These are phyloP conservation scores for Harlomillsia oculata DNA, from an alignment of 1,140 invertebrate genomes.

Conservation along the genomic window DNA sequence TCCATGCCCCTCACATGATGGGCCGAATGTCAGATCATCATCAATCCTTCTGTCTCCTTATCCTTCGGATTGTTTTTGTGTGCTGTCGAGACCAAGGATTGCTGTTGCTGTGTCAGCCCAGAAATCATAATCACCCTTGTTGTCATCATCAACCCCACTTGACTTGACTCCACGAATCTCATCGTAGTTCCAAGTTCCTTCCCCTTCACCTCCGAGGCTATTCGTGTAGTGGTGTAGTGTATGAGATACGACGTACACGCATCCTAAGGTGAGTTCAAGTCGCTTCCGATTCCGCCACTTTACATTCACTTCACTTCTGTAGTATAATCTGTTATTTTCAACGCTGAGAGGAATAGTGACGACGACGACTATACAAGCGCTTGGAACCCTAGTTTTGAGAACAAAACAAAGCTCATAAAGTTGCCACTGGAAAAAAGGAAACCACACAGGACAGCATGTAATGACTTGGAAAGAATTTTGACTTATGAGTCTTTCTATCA, in stretches of 20 bases:
- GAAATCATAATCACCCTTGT: constrained; percentile 22
- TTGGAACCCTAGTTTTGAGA: too few relatives aligned
- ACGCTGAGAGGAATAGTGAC: too few relatives aligned
- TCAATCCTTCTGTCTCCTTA: constrained; percentile 20
- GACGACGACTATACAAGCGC: too few relatives aligned
- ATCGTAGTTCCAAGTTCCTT: background rate
- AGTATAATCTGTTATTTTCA: too few relatives aligned
- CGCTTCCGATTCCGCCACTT: too few relatives aligned
- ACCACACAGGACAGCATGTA: constrained; percentile 26
- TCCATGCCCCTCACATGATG: constrained; percentile 13
- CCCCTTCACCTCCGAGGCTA: background rate
- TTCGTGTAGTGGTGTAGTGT: too few relatives aligned
- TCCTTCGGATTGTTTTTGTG: constrained; percentile 6
- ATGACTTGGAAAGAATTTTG: constrained; percentile 33
- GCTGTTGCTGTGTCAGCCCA: constrained; percentile 28
- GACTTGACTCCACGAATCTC: background rate
- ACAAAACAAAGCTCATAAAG: too few relatives aligned
- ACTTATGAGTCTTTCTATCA: constrained; percentile 26
- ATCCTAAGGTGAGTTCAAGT: too few relatives aligned
- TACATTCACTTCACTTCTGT: too few relatives aligned
- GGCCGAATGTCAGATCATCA: constrained; percentile 12
- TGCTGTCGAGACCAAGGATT: constrained; percentile 14
- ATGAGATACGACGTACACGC: too few relatives aligned
- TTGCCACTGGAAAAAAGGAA: constrained; percentile 26
- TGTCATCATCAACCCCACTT: constrained; percentile 12